These are phyloP conservation scores for Drosophila macrothrix DNA, from an alignment of 2,888 invertebrate genomes.

Conservation along the genomic window DNA sequence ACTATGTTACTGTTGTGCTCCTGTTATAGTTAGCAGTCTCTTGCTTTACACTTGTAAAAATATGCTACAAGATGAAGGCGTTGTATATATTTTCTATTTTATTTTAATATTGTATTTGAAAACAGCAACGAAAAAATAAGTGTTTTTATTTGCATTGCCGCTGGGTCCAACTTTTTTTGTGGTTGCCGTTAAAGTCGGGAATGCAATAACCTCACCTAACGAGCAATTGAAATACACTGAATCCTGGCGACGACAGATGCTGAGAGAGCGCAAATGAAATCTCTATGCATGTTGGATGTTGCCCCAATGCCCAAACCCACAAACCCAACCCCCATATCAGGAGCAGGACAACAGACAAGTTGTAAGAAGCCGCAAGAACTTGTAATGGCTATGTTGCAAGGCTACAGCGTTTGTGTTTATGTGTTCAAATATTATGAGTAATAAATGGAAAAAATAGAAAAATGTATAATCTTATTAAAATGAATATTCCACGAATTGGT, in stretches of 20 bases:
- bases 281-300: conserved; percentile 40
- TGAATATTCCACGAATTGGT: not conserved
- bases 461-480: not conserved
- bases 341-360: conserved; percentile 48
- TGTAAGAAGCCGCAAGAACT: conserved; percentile 31
- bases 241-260: conserved; percentile 58
- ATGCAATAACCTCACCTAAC: conserved; percentile 70
- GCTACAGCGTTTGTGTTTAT: not conserved
- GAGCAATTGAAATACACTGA: conserved; percentile 70
- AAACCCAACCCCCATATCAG: conserved; percentile 19
- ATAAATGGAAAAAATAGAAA: not conserved
- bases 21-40: conserved; percentile 37
- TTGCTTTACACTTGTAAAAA: conserved; percentile 50
- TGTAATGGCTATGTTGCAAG: not conserved
- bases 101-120: conserved; percentile 30
- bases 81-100: conserved; percentile 36
- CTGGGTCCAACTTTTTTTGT: conserved; percentile 27
- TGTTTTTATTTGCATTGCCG: conserved; percentile 54
- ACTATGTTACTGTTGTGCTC: conserved; percentile 43
- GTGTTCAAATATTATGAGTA: not conserved
- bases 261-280: conserved; percentile 48
- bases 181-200: conserved; percentile 46
- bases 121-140: conserved; percentile 46
- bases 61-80: conserved; percentile 44
- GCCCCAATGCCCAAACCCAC: conserved; percentile 37